Evolutionary conservation across 53 echinoderm and acorn worm species (phyloP).

Genomic region (Apostichopus leukothele): DNA sequence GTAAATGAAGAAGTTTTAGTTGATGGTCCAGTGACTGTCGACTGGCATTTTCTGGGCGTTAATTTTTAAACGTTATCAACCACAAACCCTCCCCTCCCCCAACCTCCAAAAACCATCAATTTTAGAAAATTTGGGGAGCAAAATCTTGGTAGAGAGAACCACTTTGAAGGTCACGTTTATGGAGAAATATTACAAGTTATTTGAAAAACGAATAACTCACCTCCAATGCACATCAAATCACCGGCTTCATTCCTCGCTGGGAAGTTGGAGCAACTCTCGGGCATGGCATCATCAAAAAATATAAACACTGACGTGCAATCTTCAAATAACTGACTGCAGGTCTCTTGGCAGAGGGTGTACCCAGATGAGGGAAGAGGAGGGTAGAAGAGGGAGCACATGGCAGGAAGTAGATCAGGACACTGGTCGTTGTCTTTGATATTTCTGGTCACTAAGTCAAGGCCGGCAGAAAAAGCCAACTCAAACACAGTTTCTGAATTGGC

Average conservation of each 20-base stretch:
- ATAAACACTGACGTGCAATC: background rate
- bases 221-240: slow-evolving; percentile 20
- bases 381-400: slow-evolving; percentile 1
- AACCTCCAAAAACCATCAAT: too few relatives aligned
- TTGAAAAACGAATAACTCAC: background rate
- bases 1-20: too few relatives aligned
- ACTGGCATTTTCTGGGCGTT: too few relatives aligned
- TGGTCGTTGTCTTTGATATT: background rate
- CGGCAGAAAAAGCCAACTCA: background rate
- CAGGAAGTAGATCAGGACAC: slow-evolving; percentile 21
- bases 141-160: too few relatives aligned
- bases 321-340: background rate
- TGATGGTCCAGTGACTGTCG: too few relatives aligned
- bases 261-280: background rate
- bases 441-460: background rate
- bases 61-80: too few relatives aligned
- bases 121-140: too few relatives aligned
- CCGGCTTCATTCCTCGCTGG: background rate
- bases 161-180: too few relatives aligned
- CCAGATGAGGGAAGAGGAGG: slow-evolving; percentile 4
- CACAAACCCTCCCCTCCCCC: too few relatives aligned
- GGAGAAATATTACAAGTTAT: background rate
- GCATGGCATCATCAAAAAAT: background rate
- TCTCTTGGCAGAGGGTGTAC: background rate
- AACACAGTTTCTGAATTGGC: background rate